Conservation (phyloP, 2,888 invertebrate genomes). For the Trissolcus brochymenae region DNA sequence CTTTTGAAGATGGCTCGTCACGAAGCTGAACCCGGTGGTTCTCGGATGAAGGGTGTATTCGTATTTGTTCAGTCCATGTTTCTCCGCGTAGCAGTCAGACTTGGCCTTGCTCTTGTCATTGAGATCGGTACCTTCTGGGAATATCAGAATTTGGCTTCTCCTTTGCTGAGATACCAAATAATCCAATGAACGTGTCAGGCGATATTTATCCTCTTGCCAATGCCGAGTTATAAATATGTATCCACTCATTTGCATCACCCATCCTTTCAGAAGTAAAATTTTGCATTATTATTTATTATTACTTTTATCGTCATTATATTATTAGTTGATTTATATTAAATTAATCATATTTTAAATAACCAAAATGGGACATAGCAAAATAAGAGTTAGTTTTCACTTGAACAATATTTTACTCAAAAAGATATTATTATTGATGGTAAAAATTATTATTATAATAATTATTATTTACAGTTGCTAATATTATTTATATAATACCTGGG, state of each 20-base stretch:
- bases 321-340: no score
- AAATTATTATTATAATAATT: no score
- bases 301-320: no score
- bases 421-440: no score
- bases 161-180: constrained; percentile 84
- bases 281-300: not conserved
- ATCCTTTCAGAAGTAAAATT: no score
- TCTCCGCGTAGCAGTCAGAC: constrained; percentile 84
- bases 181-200: constrained; percentile 82
- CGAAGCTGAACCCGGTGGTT: constrained; percentile 86
- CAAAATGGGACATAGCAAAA: no score
- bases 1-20: constrained; percentile 79
- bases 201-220: constrained; percentile 86
- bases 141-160: constrained; percentile 85
- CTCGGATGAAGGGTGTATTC: constrained; percentile 90
- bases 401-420: no score
- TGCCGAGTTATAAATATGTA: constrained; percentile 90
- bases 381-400: no score
- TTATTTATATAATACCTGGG: constrained; percentile 82
- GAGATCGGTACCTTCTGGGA: constrained; percentile 93
- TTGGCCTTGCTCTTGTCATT: constrained; percentile 82
- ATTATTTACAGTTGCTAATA: no score
- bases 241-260: constrained; percentile 92
- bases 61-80: constrained; percentile 83
- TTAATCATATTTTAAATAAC: no score